A percentile compares a stretch with the other conserved stretches of the same genome.
Evolutionary conservation across 2,113 vertebrate species (phyloP).

Genomic region (Bungarus multicinctus): DNA sequence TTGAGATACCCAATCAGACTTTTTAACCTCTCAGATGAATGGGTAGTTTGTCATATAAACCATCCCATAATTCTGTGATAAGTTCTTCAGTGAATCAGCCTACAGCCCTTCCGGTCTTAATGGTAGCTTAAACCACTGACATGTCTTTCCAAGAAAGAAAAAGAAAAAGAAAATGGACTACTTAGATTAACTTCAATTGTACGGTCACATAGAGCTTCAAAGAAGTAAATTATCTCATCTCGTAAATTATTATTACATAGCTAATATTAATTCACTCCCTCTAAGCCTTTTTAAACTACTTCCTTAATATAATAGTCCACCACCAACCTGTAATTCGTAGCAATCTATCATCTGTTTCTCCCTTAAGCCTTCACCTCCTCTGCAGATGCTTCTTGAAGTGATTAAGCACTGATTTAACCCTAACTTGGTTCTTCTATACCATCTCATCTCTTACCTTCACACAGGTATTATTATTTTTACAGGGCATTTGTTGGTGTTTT

Average conservation of each 20-base stretch:
- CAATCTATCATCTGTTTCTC: slow-evolving; percentile 9
- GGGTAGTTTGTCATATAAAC: neutral
- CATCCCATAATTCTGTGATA: neutral
- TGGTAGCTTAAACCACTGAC: neutral
- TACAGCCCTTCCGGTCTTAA: neutral
- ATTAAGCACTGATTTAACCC: slow-evolving; percentile 29
- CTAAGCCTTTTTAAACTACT: slow-evolving; percentile 8
- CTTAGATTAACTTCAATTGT: neutral
- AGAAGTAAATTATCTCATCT: neutral
- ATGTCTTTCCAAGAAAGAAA: neutral
- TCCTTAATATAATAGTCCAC: neutral
- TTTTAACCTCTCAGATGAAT: neutral
- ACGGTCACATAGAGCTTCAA: neutral
- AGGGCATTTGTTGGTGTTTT: neutral
- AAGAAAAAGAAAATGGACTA: neutral
- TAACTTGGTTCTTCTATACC: neutral
- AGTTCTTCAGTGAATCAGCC: neutral
- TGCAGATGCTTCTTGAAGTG: slow-evolving; percentile 19
- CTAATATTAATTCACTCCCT: slow-evolving; percentile 22
- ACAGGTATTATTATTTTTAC: neutral
- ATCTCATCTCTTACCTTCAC: slow-evolving; percentile 2
- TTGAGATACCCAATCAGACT: slow-evolving; percentile 47
- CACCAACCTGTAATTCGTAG: neutral
- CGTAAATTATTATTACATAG: neutral
- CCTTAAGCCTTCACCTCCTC: slow-evolving; percentile 19